Evolutionary conservation across 2,113 vertebrate species (phyloP).

Genomic region (Embiotoca jacksoni): DNA sequence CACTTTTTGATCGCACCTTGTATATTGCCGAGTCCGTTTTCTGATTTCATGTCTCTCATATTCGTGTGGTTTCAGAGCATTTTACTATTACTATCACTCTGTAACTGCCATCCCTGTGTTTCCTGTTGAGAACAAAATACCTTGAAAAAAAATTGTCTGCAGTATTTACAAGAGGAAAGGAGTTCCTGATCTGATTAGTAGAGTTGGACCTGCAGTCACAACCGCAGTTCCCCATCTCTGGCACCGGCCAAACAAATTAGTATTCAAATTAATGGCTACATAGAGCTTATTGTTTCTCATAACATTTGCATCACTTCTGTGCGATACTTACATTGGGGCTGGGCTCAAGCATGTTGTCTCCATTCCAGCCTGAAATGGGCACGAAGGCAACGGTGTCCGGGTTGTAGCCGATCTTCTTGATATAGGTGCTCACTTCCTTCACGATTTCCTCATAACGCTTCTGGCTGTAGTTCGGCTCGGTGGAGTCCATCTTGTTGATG

Average conservation of each 20-base stretch:
- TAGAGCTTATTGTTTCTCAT: neutral
- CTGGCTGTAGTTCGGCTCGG: conserved; percentile 97
- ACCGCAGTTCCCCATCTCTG: neutral
- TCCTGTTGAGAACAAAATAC: neutral
- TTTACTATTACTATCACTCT: no score
- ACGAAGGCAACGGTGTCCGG: conserved; percentile 96
- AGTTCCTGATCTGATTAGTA: neutral
- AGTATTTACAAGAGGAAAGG: neutral
- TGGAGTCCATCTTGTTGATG: conserved; percentile 99
- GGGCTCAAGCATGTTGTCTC: conserved; percentile 98
- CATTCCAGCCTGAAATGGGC: conserved; percentile 98
- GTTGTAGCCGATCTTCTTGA: conserved; percentile 99
- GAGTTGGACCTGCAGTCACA: neutral
- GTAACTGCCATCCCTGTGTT: no score
- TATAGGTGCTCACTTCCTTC: conserved; percentile 99
- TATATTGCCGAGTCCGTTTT: neutral
- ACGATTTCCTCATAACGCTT: conserved; percentile 98
- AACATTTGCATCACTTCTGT: conserved; percentile 2
- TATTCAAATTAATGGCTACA: conserved; percentile 35
- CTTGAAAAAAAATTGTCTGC: neutral
- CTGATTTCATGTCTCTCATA: no score
- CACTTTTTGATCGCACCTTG: no score
- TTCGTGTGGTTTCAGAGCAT: neutral
- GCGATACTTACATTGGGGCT: conserved; percentile 91
- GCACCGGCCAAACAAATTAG: conserved; percentile 32